These are phyloP conservation scores for Lynx canadensis DNA, from an alignment of 2,113 vertebrate species.

Conservation along the genomic window DNA sequence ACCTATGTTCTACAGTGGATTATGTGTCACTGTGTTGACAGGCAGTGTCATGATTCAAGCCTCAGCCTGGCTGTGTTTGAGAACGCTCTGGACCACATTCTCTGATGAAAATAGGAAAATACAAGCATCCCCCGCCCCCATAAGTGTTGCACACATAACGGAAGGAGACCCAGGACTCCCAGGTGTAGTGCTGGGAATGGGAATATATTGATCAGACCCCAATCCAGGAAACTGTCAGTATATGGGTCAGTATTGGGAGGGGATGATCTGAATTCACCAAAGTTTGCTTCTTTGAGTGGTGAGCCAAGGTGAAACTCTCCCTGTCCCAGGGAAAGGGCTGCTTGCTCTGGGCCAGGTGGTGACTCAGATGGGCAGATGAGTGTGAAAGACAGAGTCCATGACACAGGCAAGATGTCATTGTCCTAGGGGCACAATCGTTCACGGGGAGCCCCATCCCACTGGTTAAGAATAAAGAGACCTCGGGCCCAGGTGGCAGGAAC, in stretches of 20 bases:
- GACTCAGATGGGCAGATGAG: not conserved
- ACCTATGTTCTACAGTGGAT: not conserved
- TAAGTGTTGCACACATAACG: not conserved
- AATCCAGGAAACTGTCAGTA: not conserved
- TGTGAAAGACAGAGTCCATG: not conserved
- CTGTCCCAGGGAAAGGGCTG: not conserved
- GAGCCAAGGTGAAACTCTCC: not conserved
- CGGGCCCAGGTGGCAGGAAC: not conserved
- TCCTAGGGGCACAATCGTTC: not conserved
- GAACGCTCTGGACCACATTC: too few species aligned
- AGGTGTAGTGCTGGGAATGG: not conserved
- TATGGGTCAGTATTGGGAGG: not conserved
- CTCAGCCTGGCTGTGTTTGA: not conserved
- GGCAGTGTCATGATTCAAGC: not conserved
- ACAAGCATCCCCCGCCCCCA: too few species aligned
- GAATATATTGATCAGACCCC: not conserved
- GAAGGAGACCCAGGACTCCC: not conserved
- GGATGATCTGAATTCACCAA: not conserved
- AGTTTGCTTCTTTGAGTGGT: not conserved
- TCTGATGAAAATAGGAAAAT: not conserved
- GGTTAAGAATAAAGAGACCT: not conserved
- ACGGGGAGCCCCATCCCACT: not conserved
- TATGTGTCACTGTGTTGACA: not conserved
- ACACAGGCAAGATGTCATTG: not conserved
- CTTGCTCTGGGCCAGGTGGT: not conserved